Evolutionary conservation across 30 jellyfish, hydroid and myxozoan species (phyloP).

Genomic region (Catostylus mosaicus): DNA sequence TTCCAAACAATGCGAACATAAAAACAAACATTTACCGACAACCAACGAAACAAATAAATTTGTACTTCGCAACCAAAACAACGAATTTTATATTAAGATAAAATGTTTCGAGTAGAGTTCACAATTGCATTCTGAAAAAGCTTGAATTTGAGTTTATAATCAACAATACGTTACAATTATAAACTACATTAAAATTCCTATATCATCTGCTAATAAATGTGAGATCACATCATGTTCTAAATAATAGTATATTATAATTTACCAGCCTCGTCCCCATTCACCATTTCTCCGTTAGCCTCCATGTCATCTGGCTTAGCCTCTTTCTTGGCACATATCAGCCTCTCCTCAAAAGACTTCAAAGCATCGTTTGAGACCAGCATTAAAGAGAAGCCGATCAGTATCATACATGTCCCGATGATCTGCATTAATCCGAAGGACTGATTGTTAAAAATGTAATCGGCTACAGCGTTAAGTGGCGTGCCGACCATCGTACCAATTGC

Average conservation of each 20-base stretch:
- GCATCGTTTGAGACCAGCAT: constrained; percentile 80
- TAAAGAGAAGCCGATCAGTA: constrained; percentile 78
- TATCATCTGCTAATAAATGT: too few species aligned
- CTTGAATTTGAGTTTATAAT: too few species aligned
- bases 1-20: too few species aligned
- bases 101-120: too few species aligned
- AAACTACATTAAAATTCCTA: too few species aligned
- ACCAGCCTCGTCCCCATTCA: neutral
- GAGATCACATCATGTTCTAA: too few species aligned
- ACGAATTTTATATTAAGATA: too few species aligned
- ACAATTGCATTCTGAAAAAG: too few species aligned
- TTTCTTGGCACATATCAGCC: constrained; percentile 43
- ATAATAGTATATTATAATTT: constrained; percentile 2
- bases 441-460: constrained; percentile 73
- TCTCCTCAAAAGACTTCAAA: constrained; percentile 57
- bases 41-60: too few species aligned
- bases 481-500: constrained; percentile 92
- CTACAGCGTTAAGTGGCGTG: constrained; percentile 85
- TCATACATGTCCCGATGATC: constrained; percentile 75
- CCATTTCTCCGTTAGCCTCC: neutral
- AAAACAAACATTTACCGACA: too few species aligned
- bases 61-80: too few species aligned
- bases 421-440: constrained; percentile 64
- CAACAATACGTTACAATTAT: too few species aligned
- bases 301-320: constrained; percentile 4